These are phyloP conservation scores for Epizoanthus ramosus DNA, from an alignment of 92 coral and sea anemone genomes.

Conservation along the genomic window DNA sequence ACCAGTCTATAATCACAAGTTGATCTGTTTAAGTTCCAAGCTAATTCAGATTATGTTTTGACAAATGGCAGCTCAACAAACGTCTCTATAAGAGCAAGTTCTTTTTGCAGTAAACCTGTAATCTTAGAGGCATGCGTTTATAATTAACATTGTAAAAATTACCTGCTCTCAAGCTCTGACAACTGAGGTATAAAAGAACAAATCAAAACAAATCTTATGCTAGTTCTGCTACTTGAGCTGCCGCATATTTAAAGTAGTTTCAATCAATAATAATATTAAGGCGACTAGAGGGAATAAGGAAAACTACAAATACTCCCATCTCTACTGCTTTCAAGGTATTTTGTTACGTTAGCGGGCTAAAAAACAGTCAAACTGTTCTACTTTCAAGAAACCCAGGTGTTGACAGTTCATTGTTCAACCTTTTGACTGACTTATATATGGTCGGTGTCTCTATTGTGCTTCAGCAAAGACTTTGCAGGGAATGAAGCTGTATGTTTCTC, in stretches of 20 bases:
- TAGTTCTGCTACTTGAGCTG: neutral
- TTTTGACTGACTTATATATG: constrained; percentile 14
- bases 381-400: constrained; percentile 31
- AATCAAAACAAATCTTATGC: neutral
- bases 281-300: neutral
- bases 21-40: constrained; percentile 19
- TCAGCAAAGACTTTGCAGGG: neutral
- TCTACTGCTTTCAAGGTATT: constrained; percentile 13
- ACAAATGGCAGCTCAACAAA: constrained; percentile 31
- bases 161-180: neutral
- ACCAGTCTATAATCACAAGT: neutral
- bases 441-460: constrained; percentile 23
- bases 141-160: constrained; percentile 4
- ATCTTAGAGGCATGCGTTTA: neutral
- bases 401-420: constrained; percentile 21
- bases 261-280: neutral
- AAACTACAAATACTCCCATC: neutral
- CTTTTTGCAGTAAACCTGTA: neutral
- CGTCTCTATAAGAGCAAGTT: neutral
- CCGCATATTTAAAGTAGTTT: neutral
- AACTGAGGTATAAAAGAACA: constrained; percentile 8
- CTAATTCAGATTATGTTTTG: neutral
- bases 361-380: constrained; percentile 13
- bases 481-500: constrained; percentile 2
- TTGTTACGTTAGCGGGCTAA: neutral